Base-by-base conservation (phyloP, 37 sponge, comb jelly and placozoan species). In the Theonella swinhoei region DNA sequence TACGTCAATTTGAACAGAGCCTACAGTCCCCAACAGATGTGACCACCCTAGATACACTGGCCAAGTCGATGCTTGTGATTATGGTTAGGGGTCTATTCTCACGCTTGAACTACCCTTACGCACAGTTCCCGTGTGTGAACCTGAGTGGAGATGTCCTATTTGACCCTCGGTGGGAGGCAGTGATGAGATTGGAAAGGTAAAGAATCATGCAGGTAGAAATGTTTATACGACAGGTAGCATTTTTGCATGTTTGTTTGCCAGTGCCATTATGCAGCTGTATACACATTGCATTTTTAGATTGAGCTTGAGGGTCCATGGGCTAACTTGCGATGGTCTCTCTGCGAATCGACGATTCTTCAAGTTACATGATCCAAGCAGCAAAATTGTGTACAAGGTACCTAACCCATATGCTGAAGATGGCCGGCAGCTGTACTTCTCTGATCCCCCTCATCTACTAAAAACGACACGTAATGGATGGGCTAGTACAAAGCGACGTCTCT, bases 401-500 rank as follows among this genome's bases (percentile, higher is more conserved):
- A 47, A 47, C 14, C 7, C 7, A 47, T 14, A 47, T 47, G 54
- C 54, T 7, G 7, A 54, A 8, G 54, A 47, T 14, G 14, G 14
- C 14, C 7, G 54, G 14, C 7, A 47, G 54, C 54, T 47, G 11
- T 47, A 47, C 54, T 47, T 47, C 42, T 65, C 38, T 63, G 80
- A 79, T 37, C 68, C 68, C 22, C 80, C 80, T 20, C 80, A 64
- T 35, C 33, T 23, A 75, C 7, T 47, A 47, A 47, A 47, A 14
- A 47, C 54, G 54, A n/a, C n/a, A n/a, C n/a, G 83, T 63, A 83
- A 83, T 74, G 72, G 83, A 64, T 74, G 38, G 67, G 23, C 14
- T 38, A 74, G 75, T 30, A 71, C 61, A 43, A n/a, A 35, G 4
- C 38, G 83, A 26, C 20, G 25, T 8, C 84, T 83, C n/a, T 83